A percentile compares a stretch with the other conserved stretches of the same genome.
Conservation (phyloP, 1,140 invertebrate species). For the Euglossa dilemma region DNA sequence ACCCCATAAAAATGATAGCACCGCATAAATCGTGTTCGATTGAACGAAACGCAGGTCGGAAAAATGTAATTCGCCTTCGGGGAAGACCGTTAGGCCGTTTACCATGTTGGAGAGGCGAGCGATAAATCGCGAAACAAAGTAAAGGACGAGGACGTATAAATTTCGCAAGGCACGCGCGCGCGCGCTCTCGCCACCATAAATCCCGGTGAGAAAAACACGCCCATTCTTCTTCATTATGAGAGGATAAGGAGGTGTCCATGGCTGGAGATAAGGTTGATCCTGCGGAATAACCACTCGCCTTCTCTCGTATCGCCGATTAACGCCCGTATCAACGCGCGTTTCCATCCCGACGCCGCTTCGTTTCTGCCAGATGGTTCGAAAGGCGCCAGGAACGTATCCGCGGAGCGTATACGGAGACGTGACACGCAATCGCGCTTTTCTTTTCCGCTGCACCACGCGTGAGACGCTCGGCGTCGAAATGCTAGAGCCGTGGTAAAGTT, state of each 20-base stretch:
- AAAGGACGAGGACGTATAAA: slow-evolving; percentile 28
- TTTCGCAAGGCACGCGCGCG: slow-evolving; percentile 20
- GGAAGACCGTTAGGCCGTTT: slow-evolving; percentile 21
- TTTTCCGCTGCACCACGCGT: slow-evolving; percentile 34
- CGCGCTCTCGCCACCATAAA: too few relatives aligned
- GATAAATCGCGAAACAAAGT: slow-evolving; percentile 22
- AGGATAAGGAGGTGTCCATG: slow-evolving; percentile 25
- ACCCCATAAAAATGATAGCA: too few relatives aligned
- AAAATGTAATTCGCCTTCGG: not conserved
- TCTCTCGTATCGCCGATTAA: not conserved
- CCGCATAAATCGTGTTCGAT: not conserved
- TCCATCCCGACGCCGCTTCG: slow-evolving; percentile 15
- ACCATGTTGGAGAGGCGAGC: not conserved
- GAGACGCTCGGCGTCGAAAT: slow-evolving; percentile 54
- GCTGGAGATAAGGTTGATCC: slow-evolving; percentile 23
- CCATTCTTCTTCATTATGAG: slow-evolving; percentile 42
- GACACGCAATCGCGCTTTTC: slow-evolving; percentile 48
- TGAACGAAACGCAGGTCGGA: too few relatives aligned
- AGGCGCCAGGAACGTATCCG: not conserved
- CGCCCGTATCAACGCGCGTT: slow-evolving; percentile 12
- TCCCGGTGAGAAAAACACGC: slow-evolving; percentile 41
- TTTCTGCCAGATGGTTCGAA: slow-evolving; percentile 6
- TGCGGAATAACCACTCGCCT: not conserved
- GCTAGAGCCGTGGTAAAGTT: slow-evolving; percentile 64
- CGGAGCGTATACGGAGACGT: not conserved